Conservation (phyloP, 2,888 invertebrate genomes). For the Brachyptera putata region DNA sequence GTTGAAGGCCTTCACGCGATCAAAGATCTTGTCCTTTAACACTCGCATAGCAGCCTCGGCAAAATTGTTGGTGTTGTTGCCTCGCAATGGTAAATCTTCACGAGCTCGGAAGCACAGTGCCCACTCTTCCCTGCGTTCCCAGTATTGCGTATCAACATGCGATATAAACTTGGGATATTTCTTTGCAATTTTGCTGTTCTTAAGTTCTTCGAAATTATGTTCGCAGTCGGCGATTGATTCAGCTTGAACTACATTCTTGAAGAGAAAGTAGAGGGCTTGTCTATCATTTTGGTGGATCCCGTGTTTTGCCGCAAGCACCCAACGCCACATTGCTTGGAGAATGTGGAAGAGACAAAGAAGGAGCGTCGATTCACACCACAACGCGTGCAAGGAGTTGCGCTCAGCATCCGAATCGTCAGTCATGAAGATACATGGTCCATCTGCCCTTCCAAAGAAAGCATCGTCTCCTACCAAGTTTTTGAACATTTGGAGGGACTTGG, state of each 20-base stretch:
- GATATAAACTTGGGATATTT: background rate
- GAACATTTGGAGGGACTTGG: background rate
- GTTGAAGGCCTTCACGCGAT: slow-evolving; percentile 35
- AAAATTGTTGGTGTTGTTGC: slow-evolving; percentile 35
- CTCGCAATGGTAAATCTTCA: slow-evolving; percentile 32
- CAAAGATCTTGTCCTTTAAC: slow-evolving; percentile 34
- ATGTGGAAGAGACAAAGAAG: slow-evolving; percentile 17
- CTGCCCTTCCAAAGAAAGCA: background rate
- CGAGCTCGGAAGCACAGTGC: slow-evolving; percentile 29
- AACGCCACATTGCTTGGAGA: slow-evolving; percentile 16
- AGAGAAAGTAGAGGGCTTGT: background rate
- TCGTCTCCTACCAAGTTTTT: background rate
- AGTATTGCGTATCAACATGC: background rate
- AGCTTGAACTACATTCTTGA: background rate
- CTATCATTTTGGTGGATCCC: background rate
- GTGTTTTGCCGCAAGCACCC: background rate
- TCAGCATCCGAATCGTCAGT: slow-evolving; percentile 11
- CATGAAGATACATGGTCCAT: slow-evolving; percentile 10
- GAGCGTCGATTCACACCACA: background rate
- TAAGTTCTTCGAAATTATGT: background rate
- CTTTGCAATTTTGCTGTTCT: background rate
- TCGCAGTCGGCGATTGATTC: background rate
- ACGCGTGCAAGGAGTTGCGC: slow-evolving; percentile 2
- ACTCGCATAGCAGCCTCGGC: slow-evolving; percentile 35
- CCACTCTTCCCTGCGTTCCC: slow-evolving; percentile 28